These are phyloP conservation scores for Hafferia zeledoni DNA, from an alignment of 2,797 vertebrate genomes.

Conservation along the genomic window DNA sequence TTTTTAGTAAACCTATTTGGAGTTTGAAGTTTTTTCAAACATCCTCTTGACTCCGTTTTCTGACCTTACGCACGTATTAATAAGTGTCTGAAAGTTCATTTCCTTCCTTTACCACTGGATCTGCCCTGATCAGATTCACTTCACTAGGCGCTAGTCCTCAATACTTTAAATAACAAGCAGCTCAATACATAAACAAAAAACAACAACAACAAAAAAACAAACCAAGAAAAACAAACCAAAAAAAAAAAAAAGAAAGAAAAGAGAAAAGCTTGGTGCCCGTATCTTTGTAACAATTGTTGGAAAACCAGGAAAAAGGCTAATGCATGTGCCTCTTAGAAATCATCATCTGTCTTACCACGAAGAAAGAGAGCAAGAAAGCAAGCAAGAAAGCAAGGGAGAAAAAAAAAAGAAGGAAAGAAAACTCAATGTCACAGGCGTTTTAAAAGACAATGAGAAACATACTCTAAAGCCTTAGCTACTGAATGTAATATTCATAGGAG, in stretches of 20 bases:
- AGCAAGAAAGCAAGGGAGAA: slow-evolving; percentile 24
- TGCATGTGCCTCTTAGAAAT: slow-evolving; percentile 71
- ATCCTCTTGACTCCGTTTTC: slow-evolving; percentile 66
- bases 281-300: slow-evolving; percentile 63
- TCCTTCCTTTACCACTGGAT: slow-evolving; percentile 79
- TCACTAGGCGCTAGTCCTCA: slow-evolving; percentile 79
- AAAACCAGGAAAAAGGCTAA: slow-evolving; percentile 75
- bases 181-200: slow-evolving; percentile 14
- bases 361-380: slow-evolving; percentile 7
- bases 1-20: slow-evolving; percentile 72
- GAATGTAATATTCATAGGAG: slow-evolving; percentile 74
- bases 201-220: neutral
- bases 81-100: slow-evolving; percentile 81
- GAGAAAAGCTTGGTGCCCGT: slow-evolving; percentile 56
- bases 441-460: slow-evolving; percentile 73
- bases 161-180: slow-evolving; percentile 72
- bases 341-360: slow-evolving; percentile 73
- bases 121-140: slow-evolving; percentile 80
- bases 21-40: slow-evolving; percentile 68
- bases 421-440: slow-evolving; percentile 67
- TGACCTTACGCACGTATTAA: slow-evolving; percentile 80
- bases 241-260: neutral
- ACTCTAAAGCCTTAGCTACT: slow-evolving; percentile 73
- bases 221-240: neutral
- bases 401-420: slow-evolving; percentile 57